Evolutionary conservation across 1,140 invertebrate genomes (phyloP).

Genomic region (Augochlora pura): DNA sequence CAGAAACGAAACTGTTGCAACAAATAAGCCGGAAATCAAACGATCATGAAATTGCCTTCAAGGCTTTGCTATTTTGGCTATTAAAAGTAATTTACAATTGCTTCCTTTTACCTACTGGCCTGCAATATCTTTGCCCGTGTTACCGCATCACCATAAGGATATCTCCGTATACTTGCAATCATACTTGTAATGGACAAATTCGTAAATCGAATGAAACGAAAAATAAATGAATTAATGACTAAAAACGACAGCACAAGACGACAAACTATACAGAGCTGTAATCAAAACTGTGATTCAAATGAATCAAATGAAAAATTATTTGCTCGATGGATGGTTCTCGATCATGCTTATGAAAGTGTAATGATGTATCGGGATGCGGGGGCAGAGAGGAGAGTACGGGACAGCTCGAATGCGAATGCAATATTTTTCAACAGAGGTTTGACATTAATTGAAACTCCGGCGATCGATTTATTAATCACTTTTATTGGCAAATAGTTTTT

Average conservation of each 20-base stretch:
- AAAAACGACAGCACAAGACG: neutral
- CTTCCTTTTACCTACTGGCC: too few species aligned
- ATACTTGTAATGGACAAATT: too few species aligned
- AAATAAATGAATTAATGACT: neutral
- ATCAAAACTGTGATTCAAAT: neutral
- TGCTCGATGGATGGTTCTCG: neutral
- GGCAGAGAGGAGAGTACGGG: neutral
- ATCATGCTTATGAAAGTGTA: neutral
- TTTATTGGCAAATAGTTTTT: conserved; percentile 39
- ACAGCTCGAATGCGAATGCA: neutral
- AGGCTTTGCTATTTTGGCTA: too few species aligned
- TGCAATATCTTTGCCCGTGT: too few species aligned
- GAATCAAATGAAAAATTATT: neutral
- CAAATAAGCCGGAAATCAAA: neutral
- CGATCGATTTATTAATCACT: neutral
- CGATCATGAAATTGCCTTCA: neutral
- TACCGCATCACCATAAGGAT: too few species aligned
- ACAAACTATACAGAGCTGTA: neutral
- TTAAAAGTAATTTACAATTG: too few species aligned
- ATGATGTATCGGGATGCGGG: neutral
- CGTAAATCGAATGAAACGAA: too few species aligned
- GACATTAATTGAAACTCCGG: neutral
- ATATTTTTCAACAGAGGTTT: neutral
- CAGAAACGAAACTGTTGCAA: neutral
- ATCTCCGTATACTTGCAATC: too few species aligned